Evolutionary conservation across 2,888 invertebrate species (phyloP), one percentile per base, ranked within the genome.

Genomic region (Incurvaria masculella): DNA sequence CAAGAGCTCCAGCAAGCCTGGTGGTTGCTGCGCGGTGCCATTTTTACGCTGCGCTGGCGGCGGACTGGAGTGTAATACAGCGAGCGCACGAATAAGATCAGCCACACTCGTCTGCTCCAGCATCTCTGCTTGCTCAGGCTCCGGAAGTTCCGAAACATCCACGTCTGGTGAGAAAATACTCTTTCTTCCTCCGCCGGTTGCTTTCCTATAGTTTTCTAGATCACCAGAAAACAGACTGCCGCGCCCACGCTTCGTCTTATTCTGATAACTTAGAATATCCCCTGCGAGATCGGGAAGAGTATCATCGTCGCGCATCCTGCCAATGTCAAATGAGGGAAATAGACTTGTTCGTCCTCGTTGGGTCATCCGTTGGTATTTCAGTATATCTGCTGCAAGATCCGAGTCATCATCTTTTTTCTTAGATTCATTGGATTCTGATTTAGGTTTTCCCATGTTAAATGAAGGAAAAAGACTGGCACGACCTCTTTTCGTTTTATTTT

Each of bases 101-200:
- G 91, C 92, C 14, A 93, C 80, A 19, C 91, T 89, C 0, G 92
- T 92, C 58, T 90, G 86, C 65, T 92, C 92, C 48, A 92, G 70
- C 11, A 91, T 81, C 58, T 82, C 81, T 5, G 82, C 79, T 57
- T 82, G 81, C 53, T 79, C 72, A 1, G 66, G 59, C 59, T 78
- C 69, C 20, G 73, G 68, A 26, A 76, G 60, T 53, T 58, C 65
- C 42, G 66, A 58, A 52, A 75, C 65, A 49, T 76, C 73, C 2
- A 78, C 60, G 53, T 75, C 69, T 16, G 76, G 71, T 49, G 76
- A 75, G 49, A 78, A 82, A 41, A 76, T 59, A 55, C 75, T 80
- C 33, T 33, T 33, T 11, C 33, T 8, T 4, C 11, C 43, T 6
- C 21, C 21, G 4, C 50, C 66, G 27, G 61, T 57, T 21, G 69